Conservation (phyloP, 2,797 vertebrate genomes). For the Peromyscus nudipes region DNA sequence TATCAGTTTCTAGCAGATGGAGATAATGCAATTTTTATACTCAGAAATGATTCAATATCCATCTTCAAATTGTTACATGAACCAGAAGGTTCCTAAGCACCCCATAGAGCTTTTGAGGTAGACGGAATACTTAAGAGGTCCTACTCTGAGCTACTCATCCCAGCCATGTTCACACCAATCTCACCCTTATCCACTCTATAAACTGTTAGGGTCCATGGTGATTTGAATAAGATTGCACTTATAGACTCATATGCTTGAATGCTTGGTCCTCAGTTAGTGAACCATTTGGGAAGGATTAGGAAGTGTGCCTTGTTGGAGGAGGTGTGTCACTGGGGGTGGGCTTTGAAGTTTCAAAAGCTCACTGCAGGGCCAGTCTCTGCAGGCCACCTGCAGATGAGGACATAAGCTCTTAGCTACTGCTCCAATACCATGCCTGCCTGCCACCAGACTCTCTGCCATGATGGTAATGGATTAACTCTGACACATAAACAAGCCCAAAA, state of each 20-base stretch:
- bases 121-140: background rate
- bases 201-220: background rate
- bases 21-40: background rate
- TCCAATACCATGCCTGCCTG: background rate
- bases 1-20: background rate
- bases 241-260: background rate
- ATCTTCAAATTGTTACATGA: slow-evolving; percentile 2
- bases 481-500: background rate
- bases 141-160: background rate
- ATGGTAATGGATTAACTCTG: background rate
- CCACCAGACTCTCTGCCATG: background rate
- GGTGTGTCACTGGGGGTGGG: background rate
- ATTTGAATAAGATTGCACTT: background rate
- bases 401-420: background rate
- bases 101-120: background rate
- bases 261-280: background rate
- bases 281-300: background rate
- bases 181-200: background rate
- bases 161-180: background rate
- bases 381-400: background rate
- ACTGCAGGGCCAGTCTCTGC: background rate
- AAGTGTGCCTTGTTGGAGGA: background rate
- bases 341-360: background rate
- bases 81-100: background rate
- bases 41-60: background rate